These are phyloP conservation scores for Thamnophis sirtalis DNA, from an alignment of 2,113 vertebrate genomes.

Conservation along the genomic window DNA sequence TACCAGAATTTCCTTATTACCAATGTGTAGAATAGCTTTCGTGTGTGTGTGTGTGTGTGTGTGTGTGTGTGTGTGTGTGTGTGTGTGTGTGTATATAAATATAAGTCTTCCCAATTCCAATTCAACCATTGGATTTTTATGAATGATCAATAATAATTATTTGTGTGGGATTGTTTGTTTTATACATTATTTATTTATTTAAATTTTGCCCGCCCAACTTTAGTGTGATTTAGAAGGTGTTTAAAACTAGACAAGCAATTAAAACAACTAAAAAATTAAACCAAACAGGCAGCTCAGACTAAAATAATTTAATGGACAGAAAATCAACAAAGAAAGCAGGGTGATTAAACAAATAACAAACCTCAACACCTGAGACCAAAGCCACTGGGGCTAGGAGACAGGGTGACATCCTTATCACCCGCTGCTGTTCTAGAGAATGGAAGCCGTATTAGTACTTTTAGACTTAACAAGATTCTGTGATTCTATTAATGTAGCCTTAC, in stretches of 20 bases:
- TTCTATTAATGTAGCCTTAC: no score
- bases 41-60: no score
- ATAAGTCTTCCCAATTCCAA: neutral
- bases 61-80: no score
- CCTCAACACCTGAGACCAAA: neutral
- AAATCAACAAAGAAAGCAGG: neutral
- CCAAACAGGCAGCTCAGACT: no score
- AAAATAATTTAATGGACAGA: neutral
- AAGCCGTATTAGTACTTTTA: neutral
- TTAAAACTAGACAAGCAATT: neutral
- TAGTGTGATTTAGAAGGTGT: neutral
- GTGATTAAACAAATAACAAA: neutral
- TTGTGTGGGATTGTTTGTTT: neutral
- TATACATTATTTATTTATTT: neutral
- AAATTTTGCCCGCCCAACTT: neutral
- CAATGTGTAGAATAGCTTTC: neutral
- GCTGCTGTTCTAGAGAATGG: neutral
- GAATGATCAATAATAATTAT: neutral
- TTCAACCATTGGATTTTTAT: neutral
- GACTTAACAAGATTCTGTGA: no score
- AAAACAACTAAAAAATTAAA: neutral
- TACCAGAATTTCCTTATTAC: neutral
- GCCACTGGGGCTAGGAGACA: neutral
- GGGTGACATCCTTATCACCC: neutral
- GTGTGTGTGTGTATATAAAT: neutral